Evolutionary conservation across 2,797 vertebrate genomes (phyloP).

Genomic region (Yasuhikotakia modesta): DNA sequence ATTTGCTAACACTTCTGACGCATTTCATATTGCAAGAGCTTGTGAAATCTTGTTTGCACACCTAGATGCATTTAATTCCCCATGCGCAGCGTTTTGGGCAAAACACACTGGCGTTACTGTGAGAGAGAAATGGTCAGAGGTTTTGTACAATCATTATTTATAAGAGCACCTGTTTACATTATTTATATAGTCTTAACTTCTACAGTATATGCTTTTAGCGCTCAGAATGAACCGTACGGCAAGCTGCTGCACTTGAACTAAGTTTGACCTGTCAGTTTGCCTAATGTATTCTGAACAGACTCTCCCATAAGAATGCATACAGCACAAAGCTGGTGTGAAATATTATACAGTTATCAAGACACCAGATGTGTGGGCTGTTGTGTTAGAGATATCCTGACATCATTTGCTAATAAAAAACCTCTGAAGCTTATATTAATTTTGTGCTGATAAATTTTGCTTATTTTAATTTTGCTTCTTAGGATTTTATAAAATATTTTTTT

Average conservation of each 20-base stretch:
- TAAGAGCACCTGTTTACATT: background rate
- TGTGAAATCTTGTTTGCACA: background rate
- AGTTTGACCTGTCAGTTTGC: constrained; percentile 7
- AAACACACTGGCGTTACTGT: background rate
- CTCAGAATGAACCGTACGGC: background rate
- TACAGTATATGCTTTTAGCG: background rate
- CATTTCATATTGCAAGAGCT: background rate
- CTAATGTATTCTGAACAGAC: background rate
- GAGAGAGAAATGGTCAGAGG: background rate
- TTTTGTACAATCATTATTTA: background rate
- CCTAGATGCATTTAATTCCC: background rate
- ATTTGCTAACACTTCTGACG: background rate
- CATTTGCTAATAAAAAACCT: background rate
- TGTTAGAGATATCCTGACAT: background rate
- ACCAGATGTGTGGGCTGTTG: constrained; percentile 2
- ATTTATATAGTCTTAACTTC: background rate
- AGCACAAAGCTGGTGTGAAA: background rate
- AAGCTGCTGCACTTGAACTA: background rate
- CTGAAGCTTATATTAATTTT: background rate
- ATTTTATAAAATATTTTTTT: background rate
- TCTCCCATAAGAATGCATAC: background rate
- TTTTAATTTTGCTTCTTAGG: background rate
- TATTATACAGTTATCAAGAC: background rate
- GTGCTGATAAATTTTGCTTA: no score
- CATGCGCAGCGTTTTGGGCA: background rate